Evolutionary conservation across 2,888 invertebrate genomes (phyloP), one percentile per base, ranked within the genome.

Genomic region (Melangyna quadrimaculata): DNA sequence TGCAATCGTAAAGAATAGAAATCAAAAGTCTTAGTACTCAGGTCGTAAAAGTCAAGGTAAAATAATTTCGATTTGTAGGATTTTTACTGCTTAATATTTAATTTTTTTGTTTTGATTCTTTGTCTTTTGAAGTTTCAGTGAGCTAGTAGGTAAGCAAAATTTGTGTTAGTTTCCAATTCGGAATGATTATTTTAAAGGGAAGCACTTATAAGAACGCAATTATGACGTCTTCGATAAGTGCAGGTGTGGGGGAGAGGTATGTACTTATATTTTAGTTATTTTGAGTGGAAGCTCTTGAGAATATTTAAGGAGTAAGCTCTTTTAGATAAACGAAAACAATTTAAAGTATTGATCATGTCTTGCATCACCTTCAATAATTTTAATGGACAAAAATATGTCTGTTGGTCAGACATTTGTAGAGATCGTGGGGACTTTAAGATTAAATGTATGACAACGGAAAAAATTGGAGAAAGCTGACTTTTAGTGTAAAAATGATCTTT

Each of bases 41-140:
- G 59, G 59, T 51, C 24, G 24, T 45, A 70, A 69, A 55, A 72
- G 53, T 61, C 78, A 78, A 78, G 78, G 78, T 48, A 61, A 32
- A 78, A 51, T 12, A 24, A 67, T 40, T 57, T 55, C 19, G 12
- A 74, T 55, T 70, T 29, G 45, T 48, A 48, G n/a, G n/a, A 19
- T 45, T 55, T 67, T 55, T 78, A 32, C 43, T 55, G 63, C 45
- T 40, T 48, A 29, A n/a, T 45, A 19, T 55, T 35, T 19, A 12
- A 10, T 35, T 10, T n/a, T 37, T 8, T 19, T 24, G 0, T 0
- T 24, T 29, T 29, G 9, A 8, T 78, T 29, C 17, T 3, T 40
- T 57, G n/a, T 32, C 10, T 43, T 55, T 19, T 43, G n/a, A 51
- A 22, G 51, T 53, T 67, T 59, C 59, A 73, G 22, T 61, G 14